Evolutionary conservation across 2,113 vertebrate species (phyloP).

Genomic region (Toxotes chatareus): DNA sequence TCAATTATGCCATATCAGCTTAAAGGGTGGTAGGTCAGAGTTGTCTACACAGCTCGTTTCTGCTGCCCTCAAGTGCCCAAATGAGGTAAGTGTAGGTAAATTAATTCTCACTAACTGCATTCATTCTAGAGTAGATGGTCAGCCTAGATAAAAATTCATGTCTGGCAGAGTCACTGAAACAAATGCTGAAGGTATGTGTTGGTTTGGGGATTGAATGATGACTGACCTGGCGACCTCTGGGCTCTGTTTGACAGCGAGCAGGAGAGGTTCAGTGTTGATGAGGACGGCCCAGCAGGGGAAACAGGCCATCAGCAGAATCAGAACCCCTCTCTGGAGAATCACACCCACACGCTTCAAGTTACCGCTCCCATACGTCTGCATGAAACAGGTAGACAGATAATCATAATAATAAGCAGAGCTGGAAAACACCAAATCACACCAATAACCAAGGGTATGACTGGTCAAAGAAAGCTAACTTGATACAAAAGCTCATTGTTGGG

Average conservation of each 20-base stretch:
- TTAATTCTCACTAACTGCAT: neutral
- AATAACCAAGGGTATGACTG: neutral
- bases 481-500: slow-evolving; percentile 26
- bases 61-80: neutral
- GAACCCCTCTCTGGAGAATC: slow-evolving; percentile 89
- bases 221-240: slow-evolving; percentile 88
- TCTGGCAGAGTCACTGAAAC: neutral
- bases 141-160: neutral
- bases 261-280: slow-evolving; percentile 90
- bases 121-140: no score
- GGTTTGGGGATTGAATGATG: neutral
- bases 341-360: slow-evolving; percentile 93
- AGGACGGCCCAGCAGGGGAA: slow-evolving; percentile 96
- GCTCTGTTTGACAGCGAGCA: slow-evolving; percentile 88
- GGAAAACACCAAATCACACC: slow-evolving; percentile 14
- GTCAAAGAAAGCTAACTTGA: slow-evolving; percentile 48
- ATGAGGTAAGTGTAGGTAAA: neutral
- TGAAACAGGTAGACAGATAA: slow-evolving; percentile 19
- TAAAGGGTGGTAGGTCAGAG: no score
- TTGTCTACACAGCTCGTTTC: neutral
- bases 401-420: neutral
- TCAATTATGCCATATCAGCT: neutral
- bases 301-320: slow-evolving; percentile 92
- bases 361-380: slow-evolving; percentile 91
- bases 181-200: neutral